phyloP scores from a whole-genome alignment of 2,113 vertebrate genomes.

The Fukomys damarensis region DNA sequence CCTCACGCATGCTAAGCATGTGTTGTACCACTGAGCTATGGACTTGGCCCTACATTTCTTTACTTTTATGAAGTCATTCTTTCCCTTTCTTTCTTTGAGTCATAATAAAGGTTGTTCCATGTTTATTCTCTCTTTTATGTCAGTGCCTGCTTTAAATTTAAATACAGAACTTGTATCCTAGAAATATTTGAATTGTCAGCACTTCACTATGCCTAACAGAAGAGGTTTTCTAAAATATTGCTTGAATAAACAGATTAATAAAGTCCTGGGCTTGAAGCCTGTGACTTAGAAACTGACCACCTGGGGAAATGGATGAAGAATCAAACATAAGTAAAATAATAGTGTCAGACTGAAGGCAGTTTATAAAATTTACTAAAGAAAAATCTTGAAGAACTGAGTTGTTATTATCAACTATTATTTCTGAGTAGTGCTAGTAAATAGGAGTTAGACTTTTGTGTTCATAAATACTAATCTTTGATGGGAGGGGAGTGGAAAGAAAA shows the following conservation, averaged over 20 bases:
- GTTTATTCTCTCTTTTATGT: background rate
- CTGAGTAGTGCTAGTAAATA: background rate
- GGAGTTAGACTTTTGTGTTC: slow-evolving; percentile 14
- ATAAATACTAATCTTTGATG: background rate
- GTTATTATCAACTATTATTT: background rate
- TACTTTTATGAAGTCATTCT: background rate
- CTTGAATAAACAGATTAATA: background rate
- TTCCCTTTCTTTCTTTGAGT: background rate
- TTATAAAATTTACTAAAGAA: background rate
- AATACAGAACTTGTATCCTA: background rate
- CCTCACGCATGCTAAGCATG: background rate
- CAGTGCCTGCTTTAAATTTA: background rate
- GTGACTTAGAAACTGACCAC: background rate
- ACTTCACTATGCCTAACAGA: background rate
- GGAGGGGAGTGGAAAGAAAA: background rate
- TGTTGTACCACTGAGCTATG: background rate
- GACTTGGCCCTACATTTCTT: no score
- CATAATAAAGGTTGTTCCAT: background rate
- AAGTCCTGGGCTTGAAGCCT: background rate
- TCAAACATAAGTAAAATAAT: background rate
- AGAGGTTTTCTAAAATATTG: background rate
- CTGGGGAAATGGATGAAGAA: background rate
- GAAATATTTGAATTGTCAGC: background rate
- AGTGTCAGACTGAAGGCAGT: background rate
- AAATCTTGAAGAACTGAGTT: background rate